Evolutionary conservation across 2,888 invertebrate genomes (phyloP).

Genomic region (Leptothorax acervorum): DNA sequence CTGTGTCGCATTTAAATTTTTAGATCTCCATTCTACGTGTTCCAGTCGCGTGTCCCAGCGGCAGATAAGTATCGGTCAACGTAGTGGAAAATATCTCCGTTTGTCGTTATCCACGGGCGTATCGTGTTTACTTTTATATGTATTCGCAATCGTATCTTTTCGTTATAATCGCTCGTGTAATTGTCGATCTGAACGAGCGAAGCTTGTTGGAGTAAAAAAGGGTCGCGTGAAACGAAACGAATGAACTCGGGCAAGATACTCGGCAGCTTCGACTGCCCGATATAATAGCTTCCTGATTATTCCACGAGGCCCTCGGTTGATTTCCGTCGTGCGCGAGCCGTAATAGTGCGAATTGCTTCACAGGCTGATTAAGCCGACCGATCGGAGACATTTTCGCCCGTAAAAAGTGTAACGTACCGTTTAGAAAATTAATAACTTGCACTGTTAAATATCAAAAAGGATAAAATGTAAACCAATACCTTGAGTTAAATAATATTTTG

Average conservation of each 20-base stretch:
- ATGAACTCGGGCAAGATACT: constrained; percentile 16
- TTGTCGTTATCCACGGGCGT: constrained; percentile 8
- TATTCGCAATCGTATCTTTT: constrained; percentile 1
- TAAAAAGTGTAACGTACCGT: background rate
- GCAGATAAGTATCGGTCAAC: constrained; percentile 39
- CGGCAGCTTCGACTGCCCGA: constrained; percentile 42
- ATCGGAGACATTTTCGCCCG: background rate
- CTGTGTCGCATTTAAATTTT: background rate
- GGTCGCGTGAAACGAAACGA: background rate
- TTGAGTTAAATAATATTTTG: too few relatives aligned
- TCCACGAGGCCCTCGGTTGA: constrained; percentile 66
- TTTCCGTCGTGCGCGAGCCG: constrained; percentile 45
- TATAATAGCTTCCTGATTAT: constrained; percentile 72
- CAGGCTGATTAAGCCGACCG: constrained; percentile 11
- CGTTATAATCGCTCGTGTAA: constrained; percentile 12
- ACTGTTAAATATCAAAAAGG: too few relatives aligned
- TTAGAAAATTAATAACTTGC: background rate
- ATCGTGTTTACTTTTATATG: background rate
- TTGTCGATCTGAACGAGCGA: background rate
- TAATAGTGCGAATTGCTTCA: constrained; percentile 4
- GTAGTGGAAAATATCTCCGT: constrained; percentile 33
- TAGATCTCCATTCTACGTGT: background rate
- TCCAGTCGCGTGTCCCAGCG: background rate
- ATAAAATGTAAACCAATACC: too few relatives aligned
- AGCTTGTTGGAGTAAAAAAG: background rate